Conservation (phyloP, 2,888 invertebrate species). For the Andrena hattorfiana region DNA sequence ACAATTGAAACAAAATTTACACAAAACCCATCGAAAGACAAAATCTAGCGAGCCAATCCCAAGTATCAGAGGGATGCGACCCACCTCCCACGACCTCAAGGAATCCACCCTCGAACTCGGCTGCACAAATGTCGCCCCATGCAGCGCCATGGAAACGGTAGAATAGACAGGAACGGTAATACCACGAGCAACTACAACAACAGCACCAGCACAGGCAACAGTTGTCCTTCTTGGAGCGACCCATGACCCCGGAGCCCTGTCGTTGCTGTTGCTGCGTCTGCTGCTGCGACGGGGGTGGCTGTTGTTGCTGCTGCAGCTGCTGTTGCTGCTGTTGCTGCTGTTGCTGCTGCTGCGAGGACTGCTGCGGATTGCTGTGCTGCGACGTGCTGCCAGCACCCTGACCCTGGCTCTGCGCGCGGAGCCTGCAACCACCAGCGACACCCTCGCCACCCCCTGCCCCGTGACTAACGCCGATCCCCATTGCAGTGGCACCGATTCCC, state of each 20-base stretch:
- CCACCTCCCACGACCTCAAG: too few species aligned
- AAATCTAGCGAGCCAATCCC: too few species aligned
- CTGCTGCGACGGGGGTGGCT: conserved; percentile 70
- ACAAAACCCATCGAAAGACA: too few species aligned
- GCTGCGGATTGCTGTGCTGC: conserved; percentile 75
- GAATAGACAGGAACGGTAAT: conserved; percentile 76
- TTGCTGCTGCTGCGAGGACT: conserved; percentile 74
- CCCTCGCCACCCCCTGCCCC: conserved; percentile 83
- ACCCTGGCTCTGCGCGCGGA: conserved; percentile 81
- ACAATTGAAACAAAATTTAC: too few species aligned
- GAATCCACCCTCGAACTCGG: too few species aligned
- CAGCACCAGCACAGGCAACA: conserved; percentile 88
- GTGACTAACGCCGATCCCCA: conserved; percentile 84
- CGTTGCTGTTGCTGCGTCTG: conserved; percentile 75
- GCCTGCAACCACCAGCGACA: conserved; percentile 80
- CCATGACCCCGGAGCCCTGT: conserved; percentile 86
- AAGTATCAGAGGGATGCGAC: too few species aligned
- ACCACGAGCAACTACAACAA: conserved; percentile 88
- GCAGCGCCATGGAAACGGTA: not conserved
- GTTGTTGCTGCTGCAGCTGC: conserved; percentile 67
- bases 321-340: conserved; percentile 76
- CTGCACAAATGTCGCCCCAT: conserved; percentile 27
- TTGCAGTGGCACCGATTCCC: conserved; percentile 83
- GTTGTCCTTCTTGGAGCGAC: conserved; percentile 87
- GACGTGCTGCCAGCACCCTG: conserved; percentile 77